These are phyloP conservation scores for Trematomus loennbergii DNA, from an alignment of 2,113 vertebrate species.

Conservation along the genomic window DNA sequence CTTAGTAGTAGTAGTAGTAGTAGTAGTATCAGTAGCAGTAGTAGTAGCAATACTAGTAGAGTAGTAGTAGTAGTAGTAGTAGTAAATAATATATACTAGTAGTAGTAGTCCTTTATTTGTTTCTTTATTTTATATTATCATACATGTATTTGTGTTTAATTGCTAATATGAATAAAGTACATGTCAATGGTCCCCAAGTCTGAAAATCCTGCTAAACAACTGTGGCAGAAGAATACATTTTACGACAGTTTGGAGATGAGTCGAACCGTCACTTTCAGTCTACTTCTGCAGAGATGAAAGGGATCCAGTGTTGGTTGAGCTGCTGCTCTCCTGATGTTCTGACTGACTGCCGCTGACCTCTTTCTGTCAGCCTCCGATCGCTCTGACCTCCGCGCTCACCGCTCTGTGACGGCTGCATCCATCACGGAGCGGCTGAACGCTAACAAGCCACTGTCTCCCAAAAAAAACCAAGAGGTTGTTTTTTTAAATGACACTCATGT, in stretches of 20 bases:
- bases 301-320: slow-evolving; percentile 2
- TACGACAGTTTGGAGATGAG: neutral
- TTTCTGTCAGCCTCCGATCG: slow-evolving; percentile 45
- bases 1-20: no score
- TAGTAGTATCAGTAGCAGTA: no score
- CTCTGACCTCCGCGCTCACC: slow-evolving; percentile 57
- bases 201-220: slow-evolving; percentile 1
- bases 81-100: no score
- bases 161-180: neutral
- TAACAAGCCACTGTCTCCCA: slow-evolving; percentile 12
- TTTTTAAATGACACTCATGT: no score
- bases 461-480: no score
- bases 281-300: neutral
- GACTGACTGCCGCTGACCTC: slow-evolving; percentile 44
- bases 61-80: no score
- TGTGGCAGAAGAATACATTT: neutral
- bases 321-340: slow-evolving; percentile 26
- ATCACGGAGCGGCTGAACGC: slow-evolving; percentile 48
- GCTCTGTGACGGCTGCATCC: slow-evolving; percentile 45
- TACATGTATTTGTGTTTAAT: neutral
- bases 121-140: no score
- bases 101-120: no score
- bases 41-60: no score
- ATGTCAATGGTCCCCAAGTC: neutral
- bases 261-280: neutral